Evolutionary conservation across 1,140 invertebrate species (phyloP).

Genomic region (Drosophila saltans): DNA sequence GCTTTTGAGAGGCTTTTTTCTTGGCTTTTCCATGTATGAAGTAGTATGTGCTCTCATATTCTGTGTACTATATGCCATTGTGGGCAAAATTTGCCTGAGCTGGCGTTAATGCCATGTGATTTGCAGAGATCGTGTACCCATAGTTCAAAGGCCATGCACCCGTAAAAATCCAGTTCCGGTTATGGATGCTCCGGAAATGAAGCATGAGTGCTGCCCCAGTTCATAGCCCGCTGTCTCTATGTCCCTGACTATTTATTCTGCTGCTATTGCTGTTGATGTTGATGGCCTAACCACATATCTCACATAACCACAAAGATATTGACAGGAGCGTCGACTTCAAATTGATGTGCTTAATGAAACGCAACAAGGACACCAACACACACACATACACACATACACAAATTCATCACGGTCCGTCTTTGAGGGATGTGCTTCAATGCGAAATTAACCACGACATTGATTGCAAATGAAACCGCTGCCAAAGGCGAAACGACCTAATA

Average conservation of each 20-base stretch:
- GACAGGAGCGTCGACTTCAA: slow-evolving; percentile 34
- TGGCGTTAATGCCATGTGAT: slow-evolving; percentile 37
- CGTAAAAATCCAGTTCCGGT: slow-evolving; percentile 51
- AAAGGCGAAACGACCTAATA: slow-evolving; percentile 46
- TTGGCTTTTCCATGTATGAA: neutral
- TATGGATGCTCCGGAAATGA: slow-evolving; percentile 49
- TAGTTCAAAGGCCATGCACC: slow-evolving; percentile 38
- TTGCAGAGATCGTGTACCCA: neutral
- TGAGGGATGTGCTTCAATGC: slow-evolving; percentile 42
- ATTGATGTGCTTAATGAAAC: slow-evolving; percentile 59
- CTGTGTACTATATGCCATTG: neutral
- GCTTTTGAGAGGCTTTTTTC: neutral
- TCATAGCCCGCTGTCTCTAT: neutral
- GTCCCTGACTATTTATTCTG: slow-evolving; percentile 13
- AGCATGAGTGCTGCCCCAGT: slow-evolving; percentile 40
- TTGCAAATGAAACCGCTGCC: slow-evolving; percentile 23
- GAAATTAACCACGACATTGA: slow-evolving; percentile 53
- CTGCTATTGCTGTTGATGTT: slow-evolving; percentile 4
- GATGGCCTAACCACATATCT: slow-evolving; percentile 29
- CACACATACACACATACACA: neutral
- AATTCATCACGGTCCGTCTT: slow-evolving; percentile 26
- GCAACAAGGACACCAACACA: slow-evolving; percentile 31
- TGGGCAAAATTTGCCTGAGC: slow-evolving; percentile 25
- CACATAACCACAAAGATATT: slow-evolving; percentile 28
- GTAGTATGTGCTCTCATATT: neutral